These are phyloP conservation scores for Philopotamus ludificatus DNA, from an alignment of 1,140 invertebrate species.

Conservation along the genomic window DNA sequence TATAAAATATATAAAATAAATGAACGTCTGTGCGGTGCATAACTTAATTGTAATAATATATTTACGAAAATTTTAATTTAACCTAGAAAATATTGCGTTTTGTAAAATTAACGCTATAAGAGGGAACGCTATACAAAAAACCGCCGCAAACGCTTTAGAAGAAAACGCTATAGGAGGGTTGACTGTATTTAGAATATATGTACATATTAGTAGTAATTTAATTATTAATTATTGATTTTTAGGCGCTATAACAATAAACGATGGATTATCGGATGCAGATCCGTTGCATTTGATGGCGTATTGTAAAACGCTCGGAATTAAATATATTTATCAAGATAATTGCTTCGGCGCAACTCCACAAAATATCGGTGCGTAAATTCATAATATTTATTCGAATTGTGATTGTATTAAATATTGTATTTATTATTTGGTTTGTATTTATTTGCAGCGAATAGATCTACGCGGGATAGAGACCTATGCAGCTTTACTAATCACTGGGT, in stretches of 20 bases:
- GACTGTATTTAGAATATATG: no score
- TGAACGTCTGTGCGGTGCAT: not conserved
- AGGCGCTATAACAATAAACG: slow-evolving; percentile 53
- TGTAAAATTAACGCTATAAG: no score
- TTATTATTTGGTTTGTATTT: not conserved
- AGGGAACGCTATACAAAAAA: no score
- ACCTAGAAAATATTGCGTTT: no score
- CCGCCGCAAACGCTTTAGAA: no score
- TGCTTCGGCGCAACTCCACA: not conserved
- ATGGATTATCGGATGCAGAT: slow-evolving; percentile 49
- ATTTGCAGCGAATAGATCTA: slow-evolving; percentile 28
- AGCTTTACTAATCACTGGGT: slow-evolving; percentile 71
- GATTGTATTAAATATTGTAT: not conserved
- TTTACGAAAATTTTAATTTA: no score
- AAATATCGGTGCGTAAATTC: slow-evolving; percentile 3
- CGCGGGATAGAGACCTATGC: slow-evolving; percentile 51
- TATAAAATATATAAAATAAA: not conserved
- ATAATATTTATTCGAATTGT: not conserved
- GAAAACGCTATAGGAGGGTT: no score
- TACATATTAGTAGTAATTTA: not conserved
- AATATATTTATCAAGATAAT: slow-evolving; percentile 55
- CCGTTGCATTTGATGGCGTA: slow-evolving; percentile 55
- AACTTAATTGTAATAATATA: not conserved
- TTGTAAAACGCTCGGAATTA: slow-evolving; percentile 52
- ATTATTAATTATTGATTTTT: slow-evolving; percentile 31